phyloP scores from a whole-genome alignment of 2,797 vertebrate genomes.

The Gymnopithys bicolor region DNA sequence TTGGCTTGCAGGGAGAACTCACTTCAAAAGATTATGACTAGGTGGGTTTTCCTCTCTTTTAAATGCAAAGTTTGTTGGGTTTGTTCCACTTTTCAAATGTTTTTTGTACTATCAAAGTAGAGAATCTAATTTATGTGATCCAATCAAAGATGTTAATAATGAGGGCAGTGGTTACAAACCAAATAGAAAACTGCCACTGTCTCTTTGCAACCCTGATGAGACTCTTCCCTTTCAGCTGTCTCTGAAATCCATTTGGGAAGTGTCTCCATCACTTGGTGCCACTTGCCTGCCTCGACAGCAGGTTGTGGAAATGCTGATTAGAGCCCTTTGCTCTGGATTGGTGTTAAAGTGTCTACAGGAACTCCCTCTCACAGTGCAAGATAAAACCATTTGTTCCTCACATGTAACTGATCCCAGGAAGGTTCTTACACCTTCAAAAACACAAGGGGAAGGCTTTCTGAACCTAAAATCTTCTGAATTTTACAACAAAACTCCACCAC shows the following conservation, averaged over 20 bases:
- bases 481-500: background rate
- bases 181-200: background rate
- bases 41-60: background rate
- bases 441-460: background rate
- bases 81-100: background rate
- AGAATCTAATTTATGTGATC: background rate
- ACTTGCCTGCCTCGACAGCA: background rate
- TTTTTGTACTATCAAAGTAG: background rate
- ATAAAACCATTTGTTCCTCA: background rate
- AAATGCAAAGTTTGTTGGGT: background rate
- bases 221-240: background rate
- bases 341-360: background rate
- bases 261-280: accelerated
- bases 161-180: background rate
- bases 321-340: background rate
- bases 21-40: background rate
- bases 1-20: background rate
- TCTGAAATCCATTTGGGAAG: background rate
- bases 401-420: background rate
- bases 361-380: background rate
- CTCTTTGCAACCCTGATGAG: background rate
- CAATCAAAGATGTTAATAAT: background rate
- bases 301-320: background rate
- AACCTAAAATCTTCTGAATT: background rate
- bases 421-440: background rate